Percentiles rank a stretch among this genome's conserved stretches.
These are phyloP conservation scores for Pseudomyrmex cubaensis DNA, from an alignment of 1,140 invertebrate species.

Conservation along the genomic window DNA sequence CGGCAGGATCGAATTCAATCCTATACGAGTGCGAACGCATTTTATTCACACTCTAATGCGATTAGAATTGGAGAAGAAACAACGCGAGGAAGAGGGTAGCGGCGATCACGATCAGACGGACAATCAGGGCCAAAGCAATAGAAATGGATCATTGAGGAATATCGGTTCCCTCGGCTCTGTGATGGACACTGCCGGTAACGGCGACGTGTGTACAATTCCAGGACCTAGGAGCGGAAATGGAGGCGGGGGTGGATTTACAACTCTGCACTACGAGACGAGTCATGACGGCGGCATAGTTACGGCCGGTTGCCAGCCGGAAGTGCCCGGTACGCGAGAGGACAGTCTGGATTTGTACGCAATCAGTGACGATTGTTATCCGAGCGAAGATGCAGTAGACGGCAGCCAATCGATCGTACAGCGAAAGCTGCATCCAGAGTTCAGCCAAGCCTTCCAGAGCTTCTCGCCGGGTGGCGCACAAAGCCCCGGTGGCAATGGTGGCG, in stretches of 20 bases:
- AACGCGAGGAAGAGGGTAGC: slow-evolving; percentile 82
- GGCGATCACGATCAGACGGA: slow-evolving; percentile 69
- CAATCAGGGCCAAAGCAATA: slow-evolving; percentile 65
- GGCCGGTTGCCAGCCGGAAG: slow-evolving; percentile 78
- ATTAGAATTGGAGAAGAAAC: slow-evolving; percentile 95
- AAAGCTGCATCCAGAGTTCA: slow-evolving; percentile 81
- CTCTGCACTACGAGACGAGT: slow-evolving; percentile 86
- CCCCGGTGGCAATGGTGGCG: slow-evolving; percentile 24
- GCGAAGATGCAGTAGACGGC: slow-evolving; percentile 84
- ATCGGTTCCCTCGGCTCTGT: slow-evolving; percentile 85
- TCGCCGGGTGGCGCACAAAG: slow-evolving; percentile 1
- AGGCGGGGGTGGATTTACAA: slow-evolving; percentile 87
- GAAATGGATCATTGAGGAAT: slow-evolving; percentile 83
- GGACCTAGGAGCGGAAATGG: slow-evolving; percentile 80
- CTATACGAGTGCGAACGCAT: slow-evolving; percentile 97
- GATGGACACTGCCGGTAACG: slow-evolving; percentile 82
- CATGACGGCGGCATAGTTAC: slow-evolving; percentile 70
- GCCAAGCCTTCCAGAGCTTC: slow-evolving; percentile 81
- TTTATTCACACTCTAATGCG: slow-evolving; percentile 99
- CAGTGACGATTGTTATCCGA: slow-evolving; percentile 89
- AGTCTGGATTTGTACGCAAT: slow-evolving; percentile 89
- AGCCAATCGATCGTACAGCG: slow-evolving; percentile 75
- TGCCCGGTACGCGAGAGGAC: slow-evolving; percentile 87
- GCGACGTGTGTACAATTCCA: slow-evolving; percentile 87
- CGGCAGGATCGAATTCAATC: slow-evolving; percentile 98